Percentiles rank a stretch among this genome's conserved stretches.
Conservation (phyloP, 2,113 vertebrate species). For the Benthochromis sp. region DNA sequence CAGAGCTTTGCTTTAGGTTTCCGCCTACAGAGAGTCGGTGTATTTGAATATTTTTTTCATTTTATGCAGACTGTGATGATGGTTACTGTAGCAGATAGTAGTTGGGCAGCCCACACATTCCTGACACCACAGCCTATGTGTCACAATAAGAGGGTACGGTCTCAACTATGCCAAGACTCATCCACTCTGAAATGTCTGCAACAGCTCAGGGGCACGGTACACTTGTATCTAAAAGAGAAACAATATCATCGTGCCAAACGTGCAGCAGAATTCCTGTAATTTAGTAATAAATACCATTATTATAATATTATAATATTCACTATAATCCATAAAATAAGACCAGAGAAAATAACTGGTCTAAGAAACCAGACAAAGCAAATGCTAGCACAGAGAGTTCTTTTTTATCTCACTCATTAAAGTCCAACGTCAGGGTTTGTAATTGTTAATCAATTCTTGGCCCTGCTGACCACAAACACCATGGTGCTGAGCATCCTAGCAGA, state of each 20-base stretch:
- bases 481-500: conserved; percentile 15
- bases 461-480: conserved; percentile 14
- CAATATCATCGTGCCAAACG: not conserved
- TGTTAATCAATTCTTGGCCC: conserved; percentile 41
- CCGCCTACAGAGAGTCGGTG: conserved; percentile 28
- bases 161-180: conserved; percentile 29
- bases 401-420: conserved; percentile 13
- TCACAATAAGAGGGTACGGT: conserved; percentile 40
- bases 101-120: conserved; percentile 51
- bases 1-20: conserved; percentile 21
- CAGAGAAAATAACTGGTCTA: not conserved
- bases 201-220: not conserved
- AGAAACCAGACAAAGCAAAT: not conserved
- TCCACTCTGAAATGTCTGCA: conserved; percentile 11
- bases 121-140: conserved; percentile 46
- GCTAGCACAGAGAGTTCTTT: not conserved
- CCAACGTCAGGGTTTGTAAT: conserved; percentile 27
- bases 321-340: not conserved
- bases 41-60: conserved; percentile 18
- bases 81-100: conserved; percentile 33
- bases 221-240: not conserved
- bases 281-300: not conserved
- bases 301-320: not conserved
- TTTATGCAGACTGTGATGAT: conserved; percentile 39
- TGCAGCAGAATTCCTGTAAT: not conserved